These are phyloP conservation scores for Euphonia xanthogaster DNA, from an alignment of 2,797 vertebrate genomes.

Conservation along the genomic window DNA sequence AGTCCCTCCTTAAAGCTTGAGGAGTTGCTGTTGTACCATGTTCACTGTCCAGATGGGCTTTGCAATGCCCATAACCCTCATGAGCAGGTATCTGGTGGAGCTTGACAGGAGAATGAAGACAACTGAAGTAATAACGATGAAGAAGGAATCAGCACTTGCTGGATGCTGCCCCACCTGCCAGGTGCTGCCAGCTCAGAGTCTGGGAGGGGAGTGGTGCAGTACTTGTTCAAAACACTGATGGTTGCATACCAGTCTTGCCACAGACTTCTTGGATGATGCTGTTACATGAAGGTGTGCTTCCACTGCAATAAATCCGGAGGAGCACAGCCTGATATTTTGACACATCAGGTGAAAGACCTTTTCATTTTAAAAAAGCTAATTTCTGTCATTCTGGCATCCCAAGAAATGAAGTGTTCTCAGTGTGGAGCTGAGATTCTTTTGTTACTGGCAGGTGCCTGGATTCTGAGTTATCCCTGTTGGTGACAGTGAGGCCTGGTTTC, in stretches of 20 bases:
- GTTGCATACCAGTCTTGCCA: not conserved
- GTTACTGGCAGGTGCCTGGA: accelerated
- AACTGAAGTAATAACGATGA: not conserved
- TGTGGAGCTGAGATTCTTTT: not conserved
- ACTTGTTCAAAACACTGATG: not conserved
- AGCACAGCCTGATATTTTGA: not conserved
- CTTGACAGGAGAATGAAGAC: not conserved
- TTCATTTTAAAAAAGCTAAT: not conserved
- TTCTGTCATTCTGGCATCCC: not conserved
- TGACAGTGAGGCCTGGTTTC: not conserved
- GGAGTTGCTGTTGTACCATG: accelerated
- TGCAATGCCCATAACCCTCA: not conserved
- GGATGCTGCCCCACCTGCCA: not conserved
- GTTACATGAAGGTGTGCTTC: not conserved
- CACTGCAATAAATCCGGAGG: not conserved
- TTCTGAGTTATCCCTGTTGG: not conserved
- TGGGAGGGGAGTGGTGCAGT: not conserved
- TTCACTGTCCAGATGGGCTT: not conserved
- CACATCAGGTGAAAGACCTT: not conserved
- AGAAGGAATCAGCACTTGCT: not conserved
- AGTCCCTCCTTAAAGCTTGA: not conserved
- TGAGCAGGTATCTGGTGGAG: accelerated
- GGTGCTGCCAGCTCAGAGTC: not conserved
- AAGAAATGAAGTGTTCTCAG: not conserved
- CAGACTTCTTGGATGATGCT: not conserved